phyloP scores from a whole-genome alignment of 2,888 invertebrate genomes.

The Eilema sororculum region DNA sequence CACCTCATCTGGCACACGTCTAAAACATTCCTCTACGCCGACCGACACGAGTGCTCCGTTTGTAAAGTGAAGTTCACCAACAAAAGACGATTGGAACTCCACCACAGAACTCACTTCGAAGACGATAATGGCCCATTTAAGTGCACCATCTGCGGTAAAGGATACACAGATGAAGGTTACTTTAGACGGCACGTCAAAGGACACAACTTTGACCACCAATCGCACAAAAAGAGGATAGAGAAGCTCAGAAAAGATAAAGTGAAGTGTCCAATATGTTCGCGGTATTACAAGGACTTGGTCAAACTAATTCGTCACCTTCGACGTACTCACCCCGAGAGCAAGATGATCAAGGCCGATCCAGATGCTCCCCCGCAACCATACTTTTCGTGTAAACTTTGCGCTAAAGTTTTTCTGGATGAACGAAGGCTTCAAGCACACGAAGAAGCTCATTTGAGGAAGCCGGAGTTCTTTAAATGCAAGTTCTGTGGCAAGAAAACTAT shows the following conservation, averaged over 20 bases:
- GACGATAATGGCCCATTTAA: conserved; percentile 84
- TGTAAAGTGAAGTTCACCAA: conserved; percentile 82
- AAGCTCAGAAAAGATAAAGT: conserved; percentile 77
- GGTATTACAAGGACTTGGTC: conserved; percentile 76
- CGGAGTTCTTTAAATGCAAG: conserved; percentile 80
- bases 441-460: conserved; percentile 77
- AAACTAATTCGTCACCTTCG: conserved; percentile 81
- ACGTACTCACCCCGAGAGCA: conserved; percentile 81
- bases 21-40: conserved; percentile 75
- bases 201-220: conserved; percentile 82
- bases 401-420: conserved; percentile 77
- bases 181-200: conserved; percentile 82
- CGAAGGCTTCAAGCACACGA: conserved; percentile 73
- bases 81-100: conserved; percentile 78
- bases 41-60: conserved; percentile 79
- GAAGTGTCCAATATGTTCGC: conserved; percentile 80
- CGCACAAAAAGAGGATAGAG: conserved; percentile 76
- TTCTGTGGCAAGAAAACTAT: conserved; percentile 81
- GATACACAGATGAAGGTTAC: conserved; percentile 84
- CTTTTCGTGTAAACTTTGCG: conserved; percentile 80
- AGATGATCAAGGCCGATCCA: conserved; percentile 84
- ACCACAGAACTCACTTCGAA: conserved; percentile 82
- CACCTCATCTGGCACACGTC: conserved; percentile 81
- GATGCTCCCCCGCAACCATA: conserved; percentile 77
- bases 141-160: conserved; percentile 84